phyloP scores from a whole-genome alignment of 2,888 invertebrate species.

The Scaptomyza cyrtandrae region DNA sequence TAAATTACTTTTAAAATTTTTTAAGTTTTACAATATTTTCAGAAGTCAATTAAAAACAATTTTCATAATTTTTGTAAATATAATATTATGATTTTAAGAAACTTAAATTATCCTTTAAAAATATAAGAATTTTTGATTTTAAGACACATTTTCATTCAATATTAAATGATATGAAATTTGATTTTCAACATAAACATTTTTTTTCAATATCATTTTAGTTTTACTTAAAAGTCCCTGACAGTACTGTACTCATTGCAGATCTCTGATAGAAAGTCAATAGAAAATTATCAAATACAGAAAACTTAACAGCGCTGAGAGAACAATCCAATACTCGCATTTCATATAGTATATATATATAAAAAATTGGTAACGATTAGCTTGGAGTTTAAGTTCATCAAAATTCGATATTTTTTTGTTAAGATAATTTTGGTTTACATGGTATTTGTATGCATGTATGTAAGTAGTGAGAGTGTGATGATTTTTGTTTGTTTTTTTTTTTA shows the following conservation, averaged over 20 bases:
- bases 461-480: conserved; percentile 14
- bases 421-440: conserved; percentile 28
- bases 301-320: conserved; percentile 27
- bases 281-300: conserved; percentile 4
- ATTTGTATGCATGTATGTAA: conserved; percentile 7
- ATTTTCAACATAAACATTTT: too few relatives aligned
- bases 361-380: conserved; percentile 44
- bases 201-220: too few relatives aligned
- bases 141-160: too few relatives aligned
- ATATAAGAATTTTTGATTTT: too few relatives aligned
- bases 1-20: too few relatives aligned
- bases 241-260: neutral
- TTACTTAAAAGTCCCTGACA: neutral
- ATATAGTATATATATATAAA: conserved; percentile 9
- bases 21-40: too few relatives aligned
- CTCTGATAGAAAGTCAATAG: conserved; percentile 1
- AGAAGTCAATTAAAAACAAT: too few relatives aligned
- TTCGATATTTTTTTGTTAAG: conserved; percentile 31
- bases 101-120: too few relatives aligned
- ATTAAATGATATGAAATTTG: too few relatives aligned
- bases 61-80: too few relatives aligned
- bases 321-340: conserved; percentile 21
- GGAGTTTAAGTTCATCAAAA: conserved; percentile 30
- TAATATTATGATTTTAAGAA: too few relatives aligned
- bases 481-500: conserved; percentile 2